These are phyloP conservation scores for Scytalopus superciliaris DNA, from an alignment of 2,113 vertebrate species.

Conservation along the genomic window DNA sequence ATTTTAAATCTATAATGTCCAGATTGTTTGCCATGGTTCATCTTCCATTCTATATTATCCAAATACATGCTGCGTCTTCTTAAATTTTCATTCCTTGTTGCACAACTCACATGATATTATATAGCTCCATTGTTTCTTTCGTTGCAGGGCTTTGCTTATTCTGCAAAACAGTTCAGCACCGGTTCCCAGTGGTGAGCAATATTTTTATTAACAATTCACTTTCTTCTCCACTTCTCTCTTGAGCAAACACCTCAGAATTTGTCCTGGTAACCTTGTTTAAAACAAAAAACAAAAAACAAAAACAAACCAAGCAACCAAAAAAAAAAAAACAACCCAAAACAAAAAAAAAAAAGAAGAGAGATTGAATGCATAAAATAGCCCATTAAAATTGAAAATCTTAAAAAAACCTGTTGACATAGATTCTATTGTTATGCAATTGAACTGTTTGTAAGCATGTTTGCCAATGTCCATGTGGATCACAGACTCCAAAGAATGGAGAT, in stretches of 20 bases:
- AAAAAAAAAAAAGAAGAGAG: neutral
- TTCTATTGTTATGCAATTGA: neutral
- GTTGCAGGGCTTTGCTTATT: neutral
- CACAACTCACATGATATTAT: neutral
- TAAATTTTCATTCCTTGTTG: neutral
- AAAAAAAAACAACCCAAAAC: no score
- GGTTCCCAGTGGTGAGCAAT: neutral
- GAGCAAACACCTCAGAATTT: neutral
- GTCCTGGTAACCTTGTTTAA: neutral
- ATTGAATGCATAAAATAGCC: neutral
- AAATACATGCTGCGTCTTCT: accelerated
- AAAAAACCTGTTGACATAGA: neutral
- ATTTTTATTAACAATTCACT: neutral
- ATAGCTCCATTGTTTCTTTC: neutral
- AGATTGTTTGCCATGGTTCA: neutral
- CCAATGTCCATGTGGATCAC: neutral
- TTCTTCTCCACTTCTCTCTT: neutral
- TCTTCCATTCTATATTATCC: neutral
- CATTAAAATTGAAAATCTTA: neutral
- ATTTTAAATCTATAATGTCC: neutral
- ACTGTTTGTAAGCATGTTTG: neutral
- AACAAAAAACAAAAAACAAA: no score
- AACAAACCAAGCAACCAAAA: no score
- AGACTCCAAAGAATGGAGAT: accelerated
- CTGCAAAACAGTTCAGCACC: neutral